A percentile compares a stretch with the other conserved stretches of the same genome.
These are phyloP conservation scores for Apteryx mantelli DNA, from an alignment of 2,113 vertebrate genomes.

Conservation along the genomic window DNA sequence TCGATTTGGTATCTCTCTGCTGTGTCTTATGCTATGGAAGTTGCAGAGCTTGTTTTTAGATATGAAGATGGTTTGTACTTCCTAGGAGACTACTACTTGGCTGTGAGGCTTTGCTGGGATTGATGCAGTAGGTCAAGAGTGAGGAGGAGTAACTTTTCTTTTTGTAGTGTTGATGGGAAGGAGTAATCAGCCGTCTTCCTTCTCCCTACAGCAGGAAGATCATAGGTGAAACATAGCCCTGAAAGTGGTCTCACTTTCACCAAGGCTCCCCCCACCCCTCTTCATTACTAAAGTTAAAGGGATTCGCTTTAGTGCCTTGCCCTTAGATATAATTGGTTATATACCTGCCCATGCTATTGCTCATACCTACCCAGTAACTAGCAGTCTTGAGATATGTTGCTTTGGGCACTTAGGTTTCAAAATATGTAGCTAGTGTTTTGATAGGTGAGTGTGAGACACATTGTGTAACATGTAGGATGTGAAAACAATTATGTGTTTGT, in stretches of 20 bases:
- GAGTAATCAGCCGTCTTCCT: neutral
- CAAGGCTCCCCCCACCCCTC: neutral
- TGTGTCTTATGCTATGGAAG: neutral
- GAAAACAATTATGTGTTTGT: constrained; percentile 29
- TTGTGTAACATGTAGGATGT: constrained; percentile 17
- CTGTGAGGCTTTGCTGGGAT: neutral
- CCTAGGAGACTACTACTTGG: neutral
- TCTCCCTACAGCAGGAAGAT: neutral
- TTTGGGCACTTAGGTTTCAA: constrained; percentile 21
- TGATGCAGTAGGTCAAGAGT: neutral
- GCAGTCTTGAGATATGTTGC: neutral
- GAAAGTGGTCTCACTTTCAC: neutral
- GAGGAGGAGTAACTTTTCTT: neutral
- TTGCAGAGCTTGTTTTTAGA: neutral
- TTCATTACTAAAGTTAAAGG: neutral
- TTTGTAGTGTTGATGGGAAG: neutral
- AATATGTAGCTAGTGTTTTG: neutral
- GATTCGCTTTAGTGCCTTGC: neutral
- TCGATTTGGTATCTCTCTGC: neutral
- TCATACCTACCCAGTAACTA: neutral
- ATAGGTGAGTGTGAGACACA: neutral
- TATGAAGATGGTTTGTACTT: neutral
- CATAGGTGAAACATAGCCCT: neutral
- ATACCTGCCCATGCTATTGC: neutral
- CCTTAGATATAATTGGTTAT: neutral